Evolutionary conservation across 2,797 vertebrate genomes (phyloP), one percentile per base, ranked within the genome.

Genomic region (Rhinoraja longicauda): DNA sequence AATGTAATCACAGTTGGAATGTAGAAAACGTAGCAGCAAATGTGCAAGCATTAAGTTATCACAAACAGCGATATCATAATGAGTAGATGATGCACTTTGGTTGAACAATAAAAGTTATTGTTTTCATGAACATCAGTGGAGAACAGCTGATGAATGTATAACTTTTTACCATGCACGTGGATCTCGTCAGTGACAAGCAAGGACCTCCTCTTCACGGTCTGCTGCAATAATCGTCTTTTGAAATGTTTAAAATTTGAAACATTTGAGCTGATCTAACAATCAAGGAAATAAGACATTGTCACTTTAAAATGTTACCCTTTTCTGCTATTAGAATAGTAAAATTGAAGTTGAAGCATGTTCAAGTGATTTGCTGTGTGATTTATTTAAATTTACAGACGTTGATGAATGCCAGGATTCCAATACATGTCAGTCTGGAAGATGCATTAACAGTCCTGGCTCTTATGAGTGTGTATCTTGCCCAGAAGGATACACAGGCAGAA

Each of bases 401-500:
- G 96, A 99, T 95, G 98, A 99, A 94, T 99, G 98, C 95, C 94
- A 95, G 94, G 94, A 96, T 91, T 94, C 95, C 93, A 94, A 94
- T 24, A 95, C 95, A 77, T 99, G 98, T 95, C 97, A 97, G 0
- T 97, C 97, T 93, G 97, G 98, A 24, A 97, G 98, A 94, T 99
- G 98, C 62, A 93, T 96, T 94, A 99, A 99, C 93, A 96, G 95
- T 94, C 97, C 96, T 0, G 98, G 98, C 26, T 97, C 97, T 88
- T 98, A 97, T 94, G 96, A 96, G 82, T 99, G 98, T 93, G 95
- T 97, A 93, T 96, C 97, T 91, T 99, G 98, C 95, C 95, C 96
- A 24, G 94, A 96, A 76, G 98, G 98, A 7, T 98, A 97, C 95
- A 95, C 96, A 94, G 98, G 97, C 92, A 97, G 96, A 94, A 97